Conservation (phyloP, 2,797 vertebrate genomes). For the Molossus molossus region DNA sequence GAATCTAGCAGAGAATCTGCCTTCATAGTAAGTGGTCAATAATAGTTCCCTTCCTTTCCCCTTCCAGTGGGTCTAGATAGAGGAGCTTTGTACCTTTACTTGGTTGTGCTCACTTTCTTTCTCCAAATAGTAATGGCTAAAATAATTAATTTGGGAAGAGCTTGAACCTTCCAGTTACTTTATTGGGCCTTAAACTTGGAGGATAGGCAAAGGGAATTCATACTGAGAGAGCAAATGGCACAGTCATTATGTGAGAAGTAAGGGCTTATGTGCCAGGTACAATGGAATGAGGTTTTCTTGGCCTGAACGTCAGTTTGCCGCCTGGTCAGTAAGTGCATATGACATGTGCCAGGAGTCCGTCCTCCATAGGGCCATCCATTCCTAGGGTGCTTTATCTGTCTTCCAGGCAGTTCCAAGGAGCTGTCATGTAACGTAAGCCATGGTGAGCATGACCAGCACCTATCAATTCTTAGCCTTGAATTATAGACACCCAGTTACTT, state of each 20-base stretch:
- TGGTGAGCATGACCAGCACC: neutral
- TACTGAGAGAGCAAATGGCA: neutral
- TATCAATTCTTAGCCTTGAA: neutral
- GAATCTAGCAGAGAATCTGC: neutral
- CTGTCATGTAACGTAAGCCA: neutral
- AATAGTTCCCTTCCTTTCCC: neutral
- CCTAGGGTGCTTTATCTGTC: neutral
- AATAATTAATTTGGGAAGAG: constrained; percentile 39
- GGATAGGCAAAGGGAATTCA: neutral
- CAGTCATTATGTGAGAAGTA: neutral
- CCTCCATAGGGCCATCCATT: neutral
- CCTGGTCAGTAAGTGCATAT: no score
- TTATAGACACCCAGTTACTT: neutral
- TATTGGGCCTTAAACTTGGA: constrained; percentile 27
- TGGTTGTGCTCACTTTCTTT: neutral
- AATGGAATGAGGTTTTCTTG: neutral
- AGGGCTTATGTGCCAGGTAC: neutral
- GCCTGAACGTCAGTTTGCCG: neutral
- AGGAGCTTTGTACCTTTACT: neutral
- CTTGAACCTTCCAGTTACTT: constrained; percentile 15
- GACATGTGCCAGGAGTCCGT: neutral
- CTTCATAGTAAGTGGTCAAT: neutral
- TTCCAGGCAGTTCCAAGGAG: neutral
- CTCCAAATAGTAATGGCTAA: neutral
- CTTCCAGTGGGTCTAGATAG: neutral